Conservation (phyloP, 2,888 invertebrate species). For the Andrena haemorrhoa region DNA sequence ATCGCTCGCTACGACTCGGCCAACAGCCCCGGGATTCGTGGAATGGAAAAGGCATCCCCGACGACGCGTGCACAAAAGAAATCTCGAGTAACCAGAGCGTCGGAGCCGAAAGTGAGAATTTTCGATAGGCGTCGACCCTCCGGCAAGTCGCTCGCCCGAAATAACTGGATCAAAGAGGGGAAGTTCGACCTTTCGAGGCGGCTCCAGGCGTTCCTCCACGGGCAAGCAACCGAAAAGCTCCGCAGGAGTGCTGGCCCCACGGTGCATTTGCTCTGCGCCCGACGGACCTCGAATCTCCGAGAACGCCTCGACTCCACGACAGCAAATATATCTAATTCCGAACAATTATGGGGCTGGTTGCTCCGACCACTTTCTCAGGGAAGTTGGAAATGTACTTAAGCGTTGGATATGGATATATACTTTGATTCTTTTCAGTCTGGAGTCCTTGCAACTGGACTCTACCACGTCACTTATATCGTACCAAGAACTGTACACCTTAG, state of each 20-base stretch:
- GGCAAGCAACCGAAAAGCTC: constrained; percentile 21
- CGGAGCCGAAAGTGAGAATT: constrained; percentile 30
- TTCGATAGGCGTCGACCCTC: constrained; percentile 18
- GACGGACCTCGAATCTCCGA: background rate
- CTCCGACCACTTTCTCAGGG: constrained; percentile 3
- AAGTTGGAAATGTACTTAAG: background rate
- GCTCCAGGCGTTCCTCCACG: background rate
- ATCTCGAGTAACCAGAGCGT: constrained; percentile 10
- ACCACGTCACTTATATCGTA: too few relatives aligned
- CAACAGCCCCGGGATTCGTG: background rate
- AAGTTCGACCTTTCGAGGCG: constrained; percentile 26
- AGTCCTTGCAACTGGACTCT: too few relatives aligned
- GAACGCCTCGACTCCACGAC: constrained; percentile 7
- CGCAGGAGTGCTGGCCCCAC: background rate
- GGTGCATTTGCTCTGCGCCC: constrained; percentile 27
- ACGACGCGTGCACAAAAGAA: constrained; percentile 21
- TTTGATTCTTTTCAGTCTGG: too few relatives aligned
- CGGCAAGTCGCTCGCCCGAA: constrained; percentile 30
- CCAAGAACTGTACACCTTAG: too few relatives aligned
- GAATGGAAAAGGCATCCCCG: constrained; percentile 2
- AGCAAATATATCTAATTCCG: constrained; percentile 25
- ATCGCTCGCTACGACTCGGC: constrained; percentile 12
- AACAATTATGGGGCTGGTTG: constrained; percentile 31
- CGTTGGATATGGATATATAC: background rate
- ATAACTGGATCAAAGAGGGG: constrained; percentile 55